Base-by-base conservation (phyloP, 2,113 vertebrate genomes). In the Leucoraja erinaceus region DNA sequence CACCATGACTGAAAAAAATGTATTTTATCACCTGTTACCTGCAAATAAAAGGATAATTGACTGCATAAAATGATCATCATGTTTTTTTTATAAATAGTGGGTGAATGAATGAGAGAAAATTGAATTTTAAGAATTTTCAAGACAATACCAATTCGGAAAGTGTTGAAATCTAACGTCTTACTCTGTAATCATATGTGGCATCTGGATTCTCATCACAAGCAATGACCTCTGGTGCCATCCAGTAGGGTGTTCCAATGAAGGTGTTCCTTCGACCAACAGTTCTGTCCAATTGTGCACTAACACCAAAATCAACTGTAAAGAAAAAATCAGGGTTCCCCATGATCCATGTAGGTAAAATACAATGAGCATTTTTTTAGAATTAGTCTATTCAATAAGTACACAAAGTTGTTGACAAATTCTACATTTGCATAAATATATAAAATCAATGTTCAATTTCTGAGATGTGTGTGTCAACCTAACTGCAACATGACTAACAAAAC, bases 151-250 rank as follows among this genome's bases (percentile, higher is more conserved):
- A 47, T 91, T 91, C 31, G 47, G 12, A 14, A 38, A 28, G 11
- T 81, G 33, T 79, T 63, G 20, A 93, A 81, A 72, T 47, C 33
- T 4, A 72, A 91, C 90, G 38, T 74, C 96, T 97, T 94, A 99
- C 99, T 96, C 99, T 97, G 95, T 99, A 99, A 95, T 99, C 99
- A 0, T 99, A 99, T 0, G 99, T 99, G 84, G 99, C 99, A 74
- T 99, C 99, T 12, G 99, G 99, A 95, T 99, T 99, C 96, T 99
- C 99, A 6, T 99, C 99, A 79, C 99, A 99, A 93, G 99, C 99
- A 10, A 99, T 99, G 95, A 99, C 99, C 95, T 99, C 98, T 0
- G 98, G 98, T 66, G 98, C 98, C 98, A 99, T 99, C 98, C 98
- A 99, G 93, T 99, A 99, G 0, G 98, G 98, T 1, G 98, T 99